A percentile compares a stretch with the other conserved stretches of the same genome.
These are phyloP conservation scores for Tipula confusa DNA, from an alignment of 2,888 invertebrate species.

Conservation along the genomic window DNA sequence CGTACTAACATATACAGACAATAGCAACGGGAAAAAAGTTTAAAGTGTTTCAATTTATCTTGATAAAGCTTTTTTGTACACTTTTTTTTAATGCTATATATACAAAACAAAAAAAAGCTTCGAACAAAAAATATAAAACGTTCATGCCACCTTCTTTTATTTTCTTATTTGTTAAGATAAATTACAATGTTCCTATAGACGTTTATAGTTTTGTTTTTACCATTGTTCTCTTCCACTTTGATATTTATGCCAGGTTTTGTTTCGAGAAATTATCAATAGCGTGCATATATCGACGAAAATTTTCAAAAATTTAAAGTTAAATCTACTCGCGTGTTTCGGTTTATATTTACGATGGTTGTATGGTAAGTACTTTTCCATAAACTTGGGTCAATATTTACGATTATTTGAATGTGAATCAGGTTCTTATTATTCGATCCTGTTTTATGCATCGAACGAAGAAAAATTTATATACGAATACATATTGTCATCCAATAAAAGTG, in stretches of 20 bases:
- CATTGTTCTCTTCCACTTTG: not conserved
- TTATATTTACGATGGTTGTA: too few relatives aligned
- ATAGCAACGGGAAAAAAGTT: not conserved
- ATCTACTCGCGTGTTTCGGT: too few relatives aligned
- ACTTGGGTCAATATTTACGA: too few relatives aligned
- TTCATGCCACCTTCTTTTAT: not conserved
- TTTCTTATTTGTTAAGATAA: not conserved
- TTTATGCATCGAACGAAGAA: not conserved
- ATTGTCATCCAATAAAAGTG: not conserved
- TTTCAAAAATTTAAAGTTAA: not conserved
- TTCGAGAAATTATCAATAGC: not conserved
- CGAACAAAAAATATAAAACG: not conserved
- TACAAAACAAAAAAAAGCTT: not conserved
- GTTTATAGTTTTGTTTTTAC: not conserved
- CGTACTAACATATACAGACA: not conserved
- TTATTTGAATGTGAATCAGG: too few relatives aligned
- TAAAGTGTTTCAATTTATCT: conserved; percentile 16
- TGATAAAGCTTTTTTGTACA: not conserved
- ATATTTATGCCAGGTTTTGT: not conserved
- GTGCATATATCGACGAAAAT: not conserved
- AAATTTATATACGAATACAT: not conserved
- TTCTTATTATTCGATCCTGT: too few relatives aligned
- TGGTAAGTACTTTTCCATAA: too few relatives aligned
- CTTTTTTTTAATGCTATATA: not conserved
- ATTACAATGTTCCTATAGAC: not conserved